Conservation (phyloP, 1,140 invertebrate species). For the Yoshiicerus persimilis region DNA sequence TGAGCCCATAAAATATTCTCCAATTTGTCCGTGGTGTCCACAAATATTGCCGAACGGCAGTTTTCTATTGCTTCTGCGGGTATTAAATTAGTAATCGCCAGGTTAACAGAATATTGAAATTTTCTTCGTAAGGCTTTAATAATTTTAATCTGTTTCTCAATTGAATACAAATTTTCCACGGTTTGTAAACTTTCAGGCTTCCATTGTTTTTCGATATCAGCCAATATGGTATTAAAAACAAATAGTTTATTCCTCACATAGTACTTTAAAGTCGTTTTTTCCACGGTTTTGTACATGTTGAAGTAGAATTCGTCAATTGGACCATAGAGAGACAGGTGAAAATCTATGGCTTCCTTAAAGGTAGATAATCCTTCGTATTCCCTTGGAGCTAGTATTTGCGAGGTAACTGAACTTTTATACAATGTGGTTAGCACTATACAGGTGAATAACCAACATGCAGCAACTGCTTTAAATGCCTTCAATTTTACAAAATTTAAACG, state of each 20-base stretch:
- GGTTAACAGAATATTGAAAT: not conserved
- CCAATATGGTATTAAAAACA: not conserved
- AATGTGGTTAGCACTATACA: not conserved
- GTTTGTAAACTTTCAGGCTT: not conserved
- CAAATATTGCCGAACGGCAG: not conserved
- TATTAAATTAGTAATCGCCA: not conserved
- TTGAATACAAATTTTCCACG: not conserved
- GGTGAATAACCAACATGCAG: not conserved
- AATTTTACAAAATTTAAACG: not conserved
- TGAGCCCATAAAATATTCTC: not conserved
- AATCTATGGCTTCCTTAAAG: not conserved
- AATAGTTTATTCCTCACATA: not conserved
- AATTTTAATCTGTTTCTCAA: not conserved
- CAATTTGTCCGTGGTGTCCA: not conserved
- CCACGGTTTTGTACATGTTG: not conserved
- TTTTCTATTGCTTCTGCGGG: not conserved
- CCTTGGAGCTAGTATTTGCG: not conserved
- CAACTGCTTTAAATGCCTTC: not conserved
- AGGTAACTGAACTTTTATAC: not conserved
- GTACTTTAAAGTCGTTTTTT: not conserved
- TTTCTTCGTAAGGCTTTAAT: not conserved
- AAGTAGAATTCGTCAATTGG: not conserved
- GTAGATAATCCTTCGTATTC: not conserved
- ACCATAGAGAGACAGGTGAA: not conserved
- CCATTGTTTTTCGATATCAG: not conserved